A percentile compares a stretch with the other conserved stretches of the same genome.
Conservation (phyloP, 2,797 vertebrate species). For the Diglossa cyanea region DNA sequence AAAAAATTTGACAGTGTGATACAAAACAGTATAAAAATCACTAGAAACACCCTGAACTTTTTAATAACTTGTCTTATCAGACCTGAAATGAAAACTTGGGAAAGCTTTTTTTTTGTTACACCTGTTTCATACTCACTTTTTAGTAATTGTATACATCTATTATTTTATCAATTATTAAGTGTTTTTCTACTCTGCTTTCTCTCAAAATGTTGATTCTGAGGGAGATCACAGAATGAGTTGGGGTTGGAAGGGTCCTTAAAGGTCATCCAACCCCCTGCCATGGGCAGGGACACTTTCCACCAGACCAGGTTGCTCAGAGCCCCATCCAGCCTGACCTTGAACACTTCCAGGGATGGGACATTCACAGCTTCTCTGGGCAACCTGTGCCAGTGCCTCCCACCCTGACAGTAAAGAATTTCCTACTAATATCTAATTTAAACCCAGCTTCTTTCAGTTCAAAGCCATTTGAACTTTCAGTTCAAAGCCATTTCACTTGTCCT, state of each 20-base stretch:
- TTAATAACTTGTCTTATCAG: not conserved
- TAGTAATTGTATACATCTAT: not conserved
- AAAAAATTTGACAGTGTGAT: not conserved
- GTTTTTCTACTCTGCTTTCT: not conserved
- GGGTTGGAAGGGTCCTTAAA: not conserved
- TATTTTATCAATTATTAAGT: not conserved
- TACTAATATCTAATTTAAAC: not conserved
- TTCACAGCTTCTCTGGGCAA: not conserved
- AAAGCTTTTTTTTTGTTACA: too few relatives aligned
- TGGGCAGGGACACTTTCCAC: not conserved
- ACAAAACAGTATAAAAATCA: not conserved
- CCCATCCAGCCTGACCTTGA: not conserved
- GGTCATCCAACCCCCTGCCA: not conserved
- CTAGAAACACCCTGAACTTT: not conserved
- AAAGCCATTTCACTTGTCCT: not conserved
- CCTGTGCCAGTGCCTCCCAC: not conserved
- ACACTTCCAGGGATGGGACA: not conserved
- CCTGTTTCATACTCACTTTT: not conserved
- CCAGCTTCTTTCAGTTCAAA: not conserved
- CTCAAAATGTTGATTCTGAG: not conserved
- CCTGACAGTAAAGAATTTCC: not conserved
- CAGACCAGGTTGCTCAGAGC: not conserved
- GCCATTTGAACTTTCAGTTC: not conserved
- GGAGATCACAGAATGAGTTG: not conserved
- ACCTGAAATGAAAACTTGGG: not conserved